Conservation (phyloP, 2,888 invertebrate species). For the Epirrita christyi region DNA sequence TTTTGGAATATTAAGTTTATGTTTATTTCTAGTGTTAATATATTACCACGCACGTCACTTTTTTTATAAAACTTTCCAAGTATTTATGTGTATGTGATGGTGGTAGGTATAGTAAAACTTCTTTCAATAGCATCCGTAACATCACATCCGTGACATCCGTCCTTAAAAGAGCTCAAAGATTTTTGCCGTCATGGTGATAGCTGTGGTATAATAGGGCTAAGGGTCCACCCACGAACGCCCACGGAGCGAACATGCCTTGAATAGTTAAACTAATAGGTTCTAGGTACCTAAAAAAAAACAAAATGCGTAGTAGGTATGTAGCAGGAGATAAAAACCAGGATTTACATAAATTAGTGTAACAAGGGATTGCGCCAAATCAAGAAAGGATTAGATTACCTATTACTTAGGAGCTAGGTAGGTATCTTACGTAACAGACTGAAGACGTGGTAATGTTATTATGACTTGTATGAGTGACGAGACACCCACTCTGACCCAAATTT, state of each 20-base stretch:
- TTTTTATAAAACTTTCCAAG: no score
- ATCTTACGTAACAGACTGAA: not conserved
- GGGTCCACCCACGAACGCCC: slow-evolving; percentile 30
- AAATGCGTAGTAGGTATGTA: slow-evolving; percentile 10
- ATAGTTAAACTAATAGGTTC: slow-evolving; percentile 13
- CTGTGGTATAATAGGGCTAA: slow-evolving; percentile 2
- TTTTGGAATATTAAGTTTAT: no score
- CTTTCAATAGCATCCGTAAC: slow-evolving; percentile 4
- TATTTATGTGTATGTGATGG: no score
- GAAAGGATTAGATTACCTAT: no score
- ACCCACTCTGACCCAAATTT: slow-evolving; percentile 48
- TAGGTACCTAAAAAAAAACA: slow-evolving; percentile 12
- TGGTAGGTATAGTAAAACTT: slow-evolving; percentile 1
- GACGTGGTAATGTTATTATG: slow-evolving; percentile 22
- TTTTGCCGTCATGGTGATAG: slow-evolving; percentile 21
- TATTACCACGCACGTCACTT: no score
- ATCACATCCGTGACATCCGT: slow-evolving; percentile 15
- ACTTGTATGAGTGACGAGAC: slow-evolving; percentile 43
- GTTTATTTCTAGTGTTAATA: no score
- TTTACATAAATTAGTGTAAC: slow-evolving; percentile 1
- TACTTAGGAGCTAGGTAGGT: not conserved
- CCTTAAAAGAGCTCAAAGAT: slow-evolving; percentile 13
- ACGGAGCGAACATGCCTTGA: slow-evolving; percentile 13
- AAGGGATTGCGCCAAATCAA: not conserved
- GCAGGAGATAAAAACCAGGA: slow-evolving; percentile 10